Evolutionary conservation across 2,797 vertebrate species (phyloP).

Genomic region (Pseudotriccus pelzelni): DNA sequence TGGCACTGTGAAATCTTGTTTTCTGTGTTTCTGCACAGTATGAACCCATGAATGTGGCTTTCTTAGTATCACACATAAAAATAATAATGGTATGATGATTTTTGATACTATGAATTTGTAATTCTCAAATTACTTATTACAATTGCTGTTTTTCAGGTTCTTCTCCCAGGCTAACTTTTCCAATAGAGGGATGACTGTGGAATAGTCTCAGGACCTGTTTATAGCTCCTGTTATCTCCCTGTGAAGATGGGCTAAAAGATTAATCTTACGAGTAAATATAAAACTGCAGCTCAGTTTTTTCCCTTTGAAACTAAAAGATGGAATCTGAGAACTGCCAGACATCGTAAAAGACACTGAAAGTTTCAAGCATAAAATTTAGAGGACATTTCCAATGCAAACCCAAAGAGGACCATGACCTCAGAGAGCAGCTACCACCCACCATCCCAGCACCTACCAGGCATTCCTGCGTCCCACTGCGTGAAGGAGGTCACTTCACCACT

Average conservation of each 20-base stretch:
- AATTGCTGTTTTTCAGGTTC: neutral
- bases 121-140: neutral
- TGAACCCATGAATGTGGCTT: neutral
- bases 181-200: neutral
- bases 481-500: constrained; percentile 77
- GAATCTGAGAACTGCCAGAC: neutral
- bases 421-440: neutral
- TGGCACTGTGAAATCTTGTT: neutral
- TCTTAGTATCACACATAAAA: neutral
- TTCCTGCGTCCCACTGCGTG: constrained; percentile 87
- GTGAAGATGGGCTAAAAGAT: neutral
- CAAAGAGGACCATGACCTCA: accelerated
- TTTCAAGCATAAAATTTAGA: neutral
- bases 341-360: neutral
- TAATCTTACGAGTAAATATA: neutral
- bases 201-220: neutral
- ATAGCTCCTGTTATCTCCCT: neutral
- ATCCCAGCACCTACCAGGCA: constrained; percentile 82
- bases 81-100: neutral
- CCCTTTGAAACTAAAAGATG: neutral
- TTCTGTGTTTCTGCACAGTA: neutral
- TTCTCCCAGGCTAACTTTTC: neutral
- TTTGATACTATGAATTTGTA: neutral
- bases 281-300: neutral
- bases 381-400: neutral